Base-by-base conservation (phyloP, 2,888 invertebrate genomes). In the Heterodera filipjevi region DNA sequence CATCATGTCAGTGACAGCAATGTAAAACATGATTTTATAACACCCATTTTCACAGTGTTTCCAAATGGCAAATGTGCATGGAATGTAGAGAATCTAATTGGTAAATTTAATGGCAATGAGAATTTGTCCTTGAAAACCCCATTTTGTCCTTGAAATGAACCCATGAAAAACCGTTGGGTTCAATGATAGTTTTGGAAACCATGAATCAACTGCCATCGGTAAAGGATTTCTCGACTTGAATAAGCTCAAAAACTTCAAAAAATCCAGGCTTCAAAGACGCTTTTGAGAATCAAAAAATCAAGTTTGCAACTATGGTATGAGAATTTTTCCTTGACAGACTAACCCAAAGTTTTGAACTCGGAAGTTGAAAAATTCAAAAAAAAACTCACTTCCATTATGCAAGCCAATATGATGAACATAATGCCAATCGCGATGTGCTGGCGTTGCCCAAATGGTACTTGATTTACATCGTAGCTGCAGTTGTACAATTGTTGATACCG, bases 11-110 rank as follows among this genome's bases (percentile, higher is more conserved):
- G 64, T 73, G 35, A 73, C 12, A 3, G 59, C 73, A 49, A 73
- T 73, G 35, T n/a, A 49, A 73, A 73, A 73, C 73, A 73, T 73
- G 53, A 73, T 73, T 73, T 73, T 46, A 16, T 73, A 73, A 27
- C 73, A 73, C 12, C 32, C 64, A 73, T 73, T 73, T 46, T 12
- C n/a, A 33, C 53, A 33, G n/a, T 64, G 53, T 46, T 73, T 73
- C 73, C 73, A 73, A 27, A 73, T 73, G 53, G 73, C 53, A 10
- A 73, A 10, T 33, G 64, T 73, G 35, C 73, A 73, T 14, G 73
- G 73, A 49, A 73, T 73, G 64, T 73, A 73, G 33, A 73, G 64
- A 22, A 73, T n/a, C 73, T 73, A 44, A 44, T 27, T n/a, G 30
- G 0, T 27, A 30, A 59, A 27, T 59, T 70, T 68, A 27, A 70